Evolutionary conservation across 1,140 invertebrate genomes (phyloP), one percentile per base, ranked within the genome.

Genomic region (Hylaeus volcanicus): DNA sequence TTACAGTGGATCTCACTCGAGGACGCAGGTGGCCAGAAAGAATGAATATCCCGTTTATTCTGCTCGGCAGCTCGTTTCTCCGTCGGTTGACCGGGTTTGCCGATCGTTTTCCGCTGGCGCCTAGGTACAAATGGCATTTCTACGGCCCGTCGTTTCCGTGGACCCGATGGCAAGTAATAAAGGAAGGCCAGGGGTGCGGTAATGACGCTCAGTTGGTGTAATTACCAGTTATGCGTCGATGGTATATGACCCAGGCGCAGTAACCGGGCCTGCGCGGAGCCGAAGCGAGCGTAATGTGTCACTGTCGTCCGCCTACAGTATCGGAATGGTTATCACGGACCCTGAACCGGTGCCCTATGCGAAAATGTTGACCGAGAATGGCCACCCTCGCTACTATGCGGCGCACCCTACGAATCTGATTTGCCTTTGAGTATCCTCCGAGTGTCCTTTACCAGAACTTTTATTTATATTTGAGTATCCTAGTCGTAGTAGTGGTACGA

Each of bases 171-270:
- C 65, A 72, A 81, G 82, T 84, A 90, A 89, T 90, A 91, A 91
- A 90, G 89, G 90, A 91, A 90, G 87, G 85, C 82, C 77, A 70
- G 82, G 77, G 85, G 81, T 77, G 73, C 87, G 89, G 85, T 90
- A 90, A 91, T 91, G 86, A 88, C 87, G 85, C 86, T 83, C 81
- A 84, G 88, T 81, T 86, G 84, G 88, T 85, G 88, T 92, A 92
- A 92, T 92, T 92, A 92, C 89, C 89, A 86, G 90, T 88, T 92
- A 92, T 91, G 90, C 86, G 82, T 85, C 86, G 87, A 90, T 91
- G 88, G 87, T 90, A 89, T 91, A 91, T 86, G 89, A 89, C 72
- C 86, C 81, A 76, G 78, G 80, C 72, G 81, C 79, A 80, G 83
- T 86, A 82, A 85, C 85, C 84, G 79, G 26, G 83, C 81, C 86